Base-by-base conservation (phyloP, 2,113 vertebrate genomes). In the Myotis brandtii region DNA sequence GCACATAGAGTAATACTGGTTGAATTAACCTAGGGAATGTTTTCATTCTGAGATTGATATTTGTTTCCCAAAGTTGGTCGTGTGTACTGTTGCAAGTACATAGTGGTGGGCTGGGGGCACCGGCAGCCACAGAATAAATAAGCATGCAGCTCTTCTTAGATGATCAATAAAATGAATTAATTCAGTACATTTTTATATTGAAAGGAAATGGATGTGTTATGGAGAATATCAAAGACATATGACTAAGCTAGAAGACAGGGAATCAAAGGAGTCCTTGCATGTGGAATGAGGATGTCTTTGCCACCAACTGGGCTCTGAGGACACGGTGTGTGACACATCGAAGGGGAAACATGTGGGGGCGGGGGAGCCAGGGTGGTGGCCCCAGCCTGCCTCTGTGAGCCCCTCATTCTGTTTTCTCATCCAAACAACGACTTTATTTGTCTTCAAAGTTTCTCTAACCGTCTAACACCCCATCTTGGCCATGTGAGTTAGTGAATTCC, bases 211-310 rank as follows among this genome's bases (percentile, higher is more conserved):
- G 21, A 5, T 40, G 9, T 17, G 37, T 92, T 50, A 59, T 52
- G 64, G 75, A 87, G 59, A 94, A 79, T 86, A 43, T 37, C n/a
- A 67, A 95, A 77, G 11, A 66, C 59, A 40, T 25, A 9, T 67
- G 21, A 8, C 52, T 66, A 27, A 54, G 23, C 62, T 86, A 46
- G n/a, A 85, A 90, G 59, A 6, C 6, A 50, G 52, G 92, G 56
- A n/a, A 46, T 62, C 17, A 17, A 12, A 84, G 69, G 75, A 67
- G n/a, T 52, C 62, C 9, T 52, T 66, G 43, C 43, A 5, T 12
- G 32, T 1, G 30, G 64, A 37, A 7, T 56, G 30, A 75, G 4
- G 3, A 25, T 75, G 30, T 25, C 27, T 75, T 21, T 82, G 8
- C 21, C 11, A 25, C 3, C 0, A 4, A 10, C 2, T 4, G n/a